phyloP scores from a whole-genome alignment of 2,797 vertebrate species.

The Urosaurus nigricauda region DNA sequence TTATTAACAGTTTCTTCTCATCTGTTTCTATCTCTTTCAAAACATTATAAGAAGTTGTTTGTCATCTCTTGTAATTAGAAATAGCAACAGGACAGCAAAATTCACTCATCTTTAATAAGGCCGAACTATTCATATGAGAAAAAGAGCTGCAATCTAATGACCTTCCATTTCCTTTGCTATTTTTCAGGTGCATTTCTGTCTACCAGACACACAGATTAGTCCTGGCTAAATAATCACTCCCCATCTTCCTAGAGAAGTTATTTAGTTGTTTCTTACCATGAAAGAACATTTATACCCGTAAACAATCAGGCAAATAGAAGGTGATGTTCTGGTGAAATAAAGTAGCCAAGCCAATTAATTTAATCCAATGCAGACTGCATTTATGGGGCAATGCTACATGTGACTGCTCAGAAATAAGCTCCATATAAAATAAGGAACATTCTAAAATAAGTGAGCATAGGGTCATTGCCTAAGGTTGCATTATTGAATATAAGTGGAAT shows the following conservation, averaged over 20 bases:
- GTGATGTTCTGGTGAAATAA: neutral
- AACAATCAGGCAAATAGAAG: constrained; percentile 24
- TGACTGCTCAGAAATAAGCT: neutral
- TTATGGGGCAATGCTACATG: neutral
- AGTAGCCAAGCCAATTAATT: neutral
- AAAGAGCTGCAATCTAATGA: constrained; percentile 4
- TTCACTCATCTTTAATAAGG: constrained; percentile 39
- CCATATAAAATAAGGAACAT: neutral
- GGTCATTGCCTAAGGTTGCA: neutral
- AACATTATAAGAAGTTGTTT: constrained; percentile 36
- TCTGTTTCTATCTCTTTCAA: constrained; percentile 2
- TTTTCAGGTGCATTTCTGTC: neutral
- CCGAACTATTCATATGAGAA: constrained; percentile 1
- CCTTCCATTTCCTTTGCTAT: constrained; percentile 25
- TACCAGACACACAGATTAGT: constrained; percentile 28
- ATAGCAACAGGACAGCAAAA: constrained; percentile 17
- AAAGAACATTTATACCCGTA: neutral
- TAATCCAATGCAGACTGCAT: neutral
- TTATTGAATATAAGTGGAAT: neutral
- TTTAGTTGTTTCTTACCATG: neutral
- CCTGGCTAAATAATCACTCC: constrained; percentile 32
- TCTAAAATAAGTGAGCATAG: neutral
- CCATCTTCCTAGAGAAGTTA: constrained; percentile 27
- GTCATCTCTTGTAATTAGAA: constrained; percentile 43
- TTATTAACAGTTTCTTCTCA: constrained; percentile 23